These are phyloP conservation scores for Catharus minimus DNA, from an alignment of 2,113 vertebrate genomes.

Conservation along the genomic window DNA sequence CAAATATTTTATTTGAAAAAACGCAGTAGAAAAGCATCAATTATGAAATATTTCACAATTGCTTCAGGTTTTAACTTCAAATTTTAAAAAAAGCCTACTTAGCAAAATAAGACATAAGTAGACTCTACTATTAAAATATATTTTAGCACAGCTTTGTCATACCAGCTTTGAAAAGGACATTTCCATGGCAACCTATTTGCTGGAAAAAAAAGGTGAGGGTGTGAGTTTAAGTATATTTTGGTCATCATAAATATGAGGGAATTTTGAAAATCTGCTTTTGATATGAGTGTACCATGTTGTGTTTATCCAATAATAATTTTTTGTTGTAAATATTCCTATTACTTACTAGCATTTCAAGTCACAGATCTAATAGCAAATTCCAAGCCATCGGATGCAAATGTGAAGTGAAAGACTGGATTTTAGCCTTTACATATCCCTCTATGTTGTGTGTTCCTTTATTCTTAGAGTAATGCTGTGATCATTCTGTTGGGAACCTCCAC, in stretches of 20 bases:
- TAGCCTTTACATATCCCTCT: neutral
- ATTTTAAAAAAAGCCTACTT: neutral
- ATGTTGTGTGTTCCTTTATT: neutral
- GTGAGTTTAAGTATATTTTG: neutral
- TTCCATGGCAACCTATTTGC: neutral
- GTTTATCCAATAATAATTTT: neutral
- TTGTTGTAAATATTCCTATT: neutral
- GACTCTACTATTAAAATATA: neutral
- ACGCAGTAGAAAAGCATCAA: neutral
- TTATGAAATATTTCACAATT: neutral
- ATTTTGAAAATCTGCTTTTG: neutral
- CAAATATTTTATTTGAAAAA: neutral
- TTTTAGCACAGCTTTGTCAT: neutral
- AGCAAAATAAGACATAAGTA: neutral
- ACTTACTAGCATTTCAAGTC: neutral
- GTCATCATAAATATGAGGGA: neutral
- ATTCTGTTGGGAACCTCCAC: neutral
- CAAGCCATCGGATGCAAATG: neutral
- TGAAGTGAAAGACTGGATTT: neutral
- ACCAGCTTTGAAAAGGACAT: neutral
- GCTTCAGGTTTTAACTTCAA: neutral
- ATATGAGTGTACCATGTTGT: neutral
- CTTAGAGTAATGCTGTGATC: neutral
- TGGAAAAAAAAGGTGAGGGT: neutral
- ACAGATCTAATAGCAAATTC: neutral